Evolutionary conservation across 2,888 invertebrate species (phyloP).

Genomic region (Patella caerulea): DNA sequence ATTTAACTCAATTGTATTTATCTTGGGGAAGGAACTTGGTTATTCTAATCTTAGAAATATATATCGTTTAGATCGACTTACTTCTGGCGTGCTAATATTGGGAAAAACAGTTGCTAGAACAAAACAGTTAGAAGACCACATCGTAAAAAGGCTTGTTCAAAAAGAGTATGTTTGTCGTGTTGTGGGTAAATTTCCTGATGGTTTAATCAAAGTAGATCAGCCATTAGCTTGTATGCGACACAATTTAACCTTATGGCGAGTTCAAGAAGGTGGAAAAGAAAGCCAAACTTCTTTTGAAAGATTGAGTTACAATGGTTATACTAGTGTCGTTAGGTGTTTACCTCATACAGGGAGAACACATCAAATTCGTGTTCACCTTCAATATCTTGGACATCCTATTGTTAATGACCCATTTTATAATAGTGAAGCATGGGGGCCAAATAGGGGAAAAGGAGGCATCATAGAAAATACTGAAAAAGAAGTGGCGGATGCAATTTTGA

Average conservation of each 20-base stretch:
- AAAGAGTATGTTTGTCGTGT: slow-evolving; percentile 76
- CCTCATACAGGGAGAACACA: slow-evolving; percentile 98
- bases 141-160: slow-evolving; percentile 89
- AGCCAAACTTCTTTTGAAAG: slow-evolving; percentile 92
- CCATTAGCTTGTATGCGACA: slow-evolving; percentile 94
- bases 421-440: slow-evolving; percentile 93
- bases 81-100: slow-evolving; percentile 93
- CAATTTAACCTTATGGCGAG: slow-evolving; percentile 90
- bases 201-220: slow-evolving; percentile 86
- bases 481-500: slow-evolving; percentile 77
- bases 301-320: slow-evolving; percentile 88
- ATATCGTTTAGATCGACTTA: slow-evolving; percentile 95
- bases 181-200: slow-evolving; percentile 72
- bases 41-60: slow-evolving; percentile 93
- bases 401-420: slow-evolving; percentile 98
- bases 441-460: slow-evolving; percentile 68
- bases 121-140: slow-evolving; percentile 94
- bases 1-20: slow-evolving; percentile 96
- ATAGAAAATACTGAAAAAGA: slow-evolving; percentile 45
- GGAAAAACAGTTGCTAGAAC: slow-evolving; percentile 95
- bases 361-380: slow-evolving; percentile 98
- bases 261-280: slow-evolving; percentile 89
- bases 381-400: slow-evolving; percentile 97
- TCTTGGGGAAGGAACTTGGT: slow-evolving; percentile 95
- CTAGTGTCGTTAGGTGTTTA: slow-evolving; percentile 90